Evolutionary conservation across 2,113 vertebrate species (phyloP), one percentile per base, ranked within the genome.

Genomic region (Melanerpes aurifrons): DNA sequence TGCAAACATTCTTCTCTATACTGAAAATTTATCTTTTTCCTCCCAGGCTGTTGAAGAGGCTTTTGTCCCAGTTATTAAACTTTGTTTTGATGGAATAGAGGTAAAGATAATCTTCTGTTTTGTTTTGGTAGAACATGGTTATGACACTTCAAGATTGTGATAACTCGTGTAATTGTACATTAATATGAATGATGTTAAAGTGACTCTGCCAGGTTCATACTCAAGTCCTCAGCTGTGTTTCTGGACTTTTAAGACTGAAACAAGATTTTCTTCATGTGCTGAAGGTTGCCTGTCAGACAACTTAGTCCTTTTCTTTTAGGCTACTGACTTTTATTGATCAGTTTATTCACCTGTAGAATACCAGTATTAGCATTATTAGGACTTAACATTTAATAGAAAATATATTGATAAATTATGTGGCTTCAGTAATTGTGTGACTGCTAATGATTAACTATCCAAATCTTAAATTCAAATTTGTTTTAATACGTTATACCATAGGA

Each of bases 31-130:
- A 43, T 75, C 25, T 84, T 72, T 92, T 77, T 92, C 91, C 61
- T 9, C 87, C 94, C 57, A 99, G 99, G 98, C 98, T 94, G 98
- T 98, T 70, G 98, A 99, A 97, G 98, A 99, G 89, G 98, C 98
- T 9, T 99, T 98, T 96, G 98, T 99, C 87, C 98, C 99, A 18
- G 98, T 99, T 91, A 99, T 99, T 95, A 99, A 99, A 96, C 97
- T 99, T 63, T 98, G 97, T 84, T 99, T 98, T 97, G 98, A 99
- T 97, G 98, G 98, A 77, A 99, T 98, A 96, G 98, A 99, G 98
- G 98, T 99, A 98, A 96, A 82, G 56, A 79, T 82, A 4, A 22
- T 68, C 0, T 57, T 85, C 80, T 78, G 6, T 56, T 88, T 91
- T 71, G 3, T 75, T 71, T 90, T 80, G 14, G 5, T 90, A 40